Base-by-base conservation (phyloP, 1,140 invertebrate genomes). In the Cotesia typhae region DNA sequence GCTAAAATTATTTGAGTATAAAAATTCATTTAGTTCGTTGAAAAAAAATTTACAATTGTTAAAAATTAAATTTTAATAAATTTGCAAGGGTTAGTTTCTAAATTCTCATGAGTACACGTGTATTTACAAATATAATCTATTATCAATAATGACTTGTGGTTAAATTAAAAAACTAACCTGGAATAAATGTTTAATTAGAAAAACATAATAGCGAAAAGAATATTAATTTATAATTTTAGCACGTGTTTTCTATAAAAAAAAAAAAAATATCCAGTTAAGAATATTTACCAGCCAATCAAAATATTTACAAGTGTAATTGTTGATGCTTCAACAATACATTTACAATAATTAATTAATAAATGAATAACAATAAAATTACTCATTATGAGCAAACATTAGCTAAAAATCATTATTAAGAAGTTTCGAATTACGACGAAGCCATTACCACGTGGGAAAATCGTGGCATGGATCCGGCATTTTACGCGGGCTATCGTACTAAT, bases 391-490 rank as follows among this genome's bases (percentile, higher is more conserved):
- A 64, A 38, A 3, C 4, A 41, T n/a, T 64, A 12, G 3, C 35
- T 28, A 28, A 28, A 28, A 41, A 38, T n/a, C 12, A 64, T n/a
- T 64, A 41, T 12, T 12, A 64, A 64, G 12, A 12, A 14, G 10
- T 12, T 10, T 12, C 4, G 12, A 38, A 64, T 38, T n/a, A 51
- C 10, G 1, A 1, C 7, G 7, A 35, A 35, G 38, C 28, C 47
- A 55, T 55, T 0, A 12, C 70, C 63, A 74, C 75, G 67, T 78
- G 70, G 57, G 4, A 53, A 55, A 55, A 12, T 4, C 10, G 17
- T 51, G 47, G 51, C 47, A 41, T 55, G n/a, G 2, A 28, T 10
- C 47, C 66, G 66, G 66, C 28, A 55, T 51, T 41, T 67, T 35
- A 41, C 12, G 53, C 68, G 37, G 17, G 47, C 20, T 12, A 63